Evolutionary conservation across 53 echinoderm and acorn worm genomes (phyloP), one percentile per base, ranked within the genome.

Genomic region (Glandiceps talaboti): DNA sequence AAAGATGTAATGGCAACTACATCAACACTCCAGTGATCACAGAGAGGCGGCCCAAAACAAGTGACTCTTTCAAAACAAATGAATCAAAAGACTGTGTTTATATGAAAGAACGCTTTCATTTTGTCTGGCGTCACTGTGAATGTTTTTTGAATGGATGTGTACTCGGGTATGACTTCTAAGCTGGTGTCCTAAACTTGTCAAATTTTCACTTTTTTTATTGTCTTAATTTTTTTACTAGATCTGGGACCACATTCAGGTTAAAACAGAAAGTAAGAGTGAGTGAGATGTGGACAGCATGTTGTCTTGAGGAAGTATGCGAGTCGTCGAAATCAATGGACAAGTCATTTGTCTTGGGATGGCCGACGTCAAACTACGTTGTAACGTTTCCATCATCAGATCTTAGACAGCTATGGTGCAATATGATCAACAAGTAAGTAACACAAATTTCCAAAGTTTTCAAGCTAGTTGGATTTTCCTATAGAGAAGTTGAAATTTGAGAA

Each of bases 291-390:
- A 82, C 92, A 76, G 85, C 90, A 76, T 88, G 88, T 30, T 96
- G 96, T 76, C 88, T 92, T 72, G 88, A 90, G 28, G 96, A 92
- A 26, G 92, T 96, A 75, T 90, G 88, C 74, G 96, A 96, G 82
- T 76, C 92, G 79, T 82, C 76, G 87, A 90, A 82, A 72, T 83
- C 92, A 26, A 86, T 80, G 26, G 92, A 96, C 31, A 80, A 81
- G 30, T 92, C 96, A 32, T 96, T 96, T 81, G 96, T 96, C 33
- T 74, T 96, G 6, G 96, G 96, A n/a, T 96, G 96, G 96, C 96
- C 96, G 28, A 92, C 90, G 20, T 90, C 90, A 45, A 96, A 90
- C 74, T 83, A 81, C 76, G 96, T 92, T 31, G 85, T 92, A 79
- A 88, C 92, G 25, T 92, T 92, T 75, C 82, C 82, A 29, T 92